phyloP scores from a whole-genome alignment of 2,888 invertebrate species.

The Micropterix aruncella region DNA sequence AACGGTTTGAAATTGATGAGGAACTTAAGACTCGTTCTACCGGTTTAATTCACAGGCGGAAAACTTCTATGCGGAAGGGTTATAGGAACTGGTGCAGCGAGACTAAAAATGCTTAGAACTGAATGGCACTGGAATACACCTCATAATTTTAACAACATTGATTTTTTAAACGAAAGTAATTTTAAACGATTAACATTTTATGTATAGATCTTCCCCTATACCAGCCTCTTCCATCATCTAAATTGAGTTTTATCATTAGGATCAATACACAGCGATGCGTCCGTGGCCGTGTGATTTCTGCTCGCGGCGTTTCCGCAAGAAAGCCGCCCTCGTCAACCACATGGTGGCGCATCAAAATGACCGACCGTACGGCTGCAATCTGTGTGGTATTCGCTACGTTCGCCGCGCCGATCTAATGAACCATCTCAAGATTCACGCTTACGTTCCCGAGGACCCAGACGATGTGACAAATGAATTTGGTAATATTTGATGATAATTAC shows the following conservation, averaged over 20 bases:
- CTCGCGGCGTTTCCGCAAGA: slow-evolving; percentile 69
- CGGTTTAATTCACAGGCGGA: too few relatives aligned
- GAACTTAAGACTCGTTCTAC: too few relatives aligned
- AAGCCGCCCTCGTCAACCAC: slow-evolving; percentile 72
- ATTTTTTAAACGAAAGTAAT: too few relatives aligned
- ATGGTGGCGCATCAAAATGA: slow-evolving; percentile 81
- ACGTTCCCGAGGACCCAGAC: slow-evolving; percentile 51
- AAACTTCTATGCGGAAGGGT: too few relatives aligned
- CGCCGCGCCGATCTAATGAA: slow-evolving; percentile 70
- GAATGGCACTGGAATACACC: too few relatives aligned
- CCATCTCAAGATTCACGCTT: slow-evolving; percentile 71
- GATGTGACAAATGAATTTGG: slow-evolving; percentile 30
- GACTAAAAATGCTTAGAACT: too few relatives aligned
- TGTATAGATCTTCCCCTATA: too few relatives aligned
- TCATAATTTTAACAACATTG: too few relatives aligned
- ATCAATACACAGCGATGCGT: slow-evolving; percentile 57
- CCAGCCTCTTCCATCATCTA: too few relatives aligned
- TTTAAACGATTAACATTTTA: too few relatives aligned
- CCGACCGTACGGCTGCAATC: slow-evolving; percentile 66
- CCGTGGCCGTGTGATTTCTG: slow-evolving; percentile 83
- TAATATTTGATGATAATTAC: background rate
- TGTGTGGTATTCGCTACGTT: slow-evolving; percentile 69
- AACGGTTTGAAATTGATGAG: too few relatives aligned
- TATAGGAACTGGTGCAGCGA: too few relatives aligned
- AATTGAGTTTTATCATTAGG: slow-evolving; percentile 23